Percentiles rank a stretch among this genome's conserved stretches.
These are phyloP conservation scores for Patiria pectinifera DNA, from an alignment of 53 echinoderm and acorn worm species.

Conservation along the genomic window DNA sequence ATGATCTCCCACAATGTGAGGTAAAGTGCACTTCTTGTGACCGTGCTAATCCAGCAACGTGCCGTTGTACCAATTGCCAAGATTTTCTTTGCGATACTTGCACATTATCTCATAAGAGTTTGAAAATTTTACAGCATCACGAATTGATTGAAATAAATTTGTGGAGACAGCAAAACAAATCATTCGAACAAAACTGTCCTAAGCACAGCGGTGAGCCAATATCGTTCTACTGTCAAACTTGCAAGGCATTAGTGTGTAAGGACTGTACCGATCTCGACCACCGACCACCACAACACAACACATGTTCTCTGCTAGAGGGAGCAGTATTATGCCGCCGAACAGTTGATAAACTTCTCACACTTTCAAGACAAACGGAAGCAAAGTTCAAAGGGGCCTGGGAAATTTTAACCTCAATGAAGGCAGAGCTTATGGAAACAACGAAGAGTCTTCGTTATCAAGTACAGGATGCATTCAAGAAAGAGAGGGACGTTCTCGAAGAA, in stretches of 20 bases:
- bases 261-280: conserved; percentile 86
- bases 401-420: conserved; percentile 73
- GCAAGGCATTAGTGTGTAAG: conserved; percentile 59
- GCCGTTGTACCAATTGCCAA: conserved; percentile 80
- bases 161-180: conserved; percentile 62
- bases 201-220: conserved; percentile 80
- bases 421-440: conserved; percentile 72
- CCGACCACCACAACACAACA: conserved; percentile 63
- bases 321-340: conserved; percentile 64
- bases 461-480: conserved; percentile 76
- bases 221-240: conserved; percentile 70
- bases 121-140: conserved; percentile 80
- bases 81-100: conserved; percentile 86
- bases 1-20: conserved; percentile 24
- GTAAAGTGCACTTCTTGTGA: conserved; percentile 79
- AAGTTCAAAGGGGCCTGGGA: conserved; percentile 92
- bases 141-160: conserved; percentile 60
- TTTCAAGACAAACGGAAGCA: conserved; percentile 82
- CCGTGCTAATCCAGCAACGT: conserved; percentile 66
- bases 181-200: conserved; percentile 60
- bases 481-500: conserved; percentile 72
- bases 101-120: conserved; percentile 72
- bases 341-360: conserved; percentile 67
- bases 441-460: conserved; percentile 76
- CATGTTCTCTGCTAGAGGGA: conserved; percentile 64